Base-by-base conservation (phyloP, 2,113 vertebrate species). In the Oreochromis spilurus region DNA sequence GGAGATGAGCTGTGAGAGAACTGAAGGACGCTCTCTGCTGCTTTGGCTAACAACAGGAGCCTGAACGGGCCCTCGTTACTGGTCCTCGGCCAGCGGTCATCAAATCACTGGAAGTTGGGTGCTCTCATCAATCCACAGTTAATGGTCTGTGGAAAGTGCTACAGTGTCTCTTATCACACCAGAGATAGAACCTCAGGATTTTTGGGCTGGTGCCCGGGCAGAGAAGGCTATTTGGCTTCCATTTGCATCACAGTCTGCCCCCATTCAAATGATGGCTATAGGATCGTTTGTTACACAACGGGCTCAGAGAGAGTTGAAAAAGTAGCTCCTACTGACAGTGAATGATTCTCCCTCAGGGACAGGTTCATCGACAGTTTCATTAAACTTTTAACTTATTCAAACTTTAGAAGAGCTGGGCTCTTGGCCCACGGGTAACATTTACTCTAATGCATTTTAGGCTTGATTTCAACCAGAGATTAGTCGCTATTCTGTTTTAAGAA, bases 101-200 rank as follows among this genome's bases (percentile, higher is more conserved):
- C 84, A 67, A 89, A 91, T 82, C 87, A 79, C 65, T 87, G 86
- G 79, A 85, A 57, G 84, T 81, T 26, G 12, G 83, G 53, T 31
- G 84, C 77, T 29, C 53, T 72, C 87, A 93, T 92, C 90, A 85
- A 89, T 93, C 87, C 82, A 34, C 31, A 11, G 81, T 81, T 90
- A 93, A 93, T 91, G 87, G 87, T 84, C 87, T 78, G 87, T 55
- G 85, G 50, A 86, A 81, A 85, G 70, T 54, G 87, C 87, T 57
- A 52, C 87, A 80, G 40, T 84, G 78, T 87, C 58, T 82, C 67
- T 90, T 89, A 89, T 90, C 78, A 55, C 86, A 67, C 43, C 21
- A 9, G 87, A 84, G 87, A 90, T 77, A 72, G 83, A 82, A 86
- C 58, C 79, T 48, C 53, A 7, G 81, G 67, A 67, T 36, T 85